These are phyloP conservation scores for Babyrousa celebensis DNA, from an alignment of 2,797 vertebrate species.

Conservation along the genomic window DNA sequence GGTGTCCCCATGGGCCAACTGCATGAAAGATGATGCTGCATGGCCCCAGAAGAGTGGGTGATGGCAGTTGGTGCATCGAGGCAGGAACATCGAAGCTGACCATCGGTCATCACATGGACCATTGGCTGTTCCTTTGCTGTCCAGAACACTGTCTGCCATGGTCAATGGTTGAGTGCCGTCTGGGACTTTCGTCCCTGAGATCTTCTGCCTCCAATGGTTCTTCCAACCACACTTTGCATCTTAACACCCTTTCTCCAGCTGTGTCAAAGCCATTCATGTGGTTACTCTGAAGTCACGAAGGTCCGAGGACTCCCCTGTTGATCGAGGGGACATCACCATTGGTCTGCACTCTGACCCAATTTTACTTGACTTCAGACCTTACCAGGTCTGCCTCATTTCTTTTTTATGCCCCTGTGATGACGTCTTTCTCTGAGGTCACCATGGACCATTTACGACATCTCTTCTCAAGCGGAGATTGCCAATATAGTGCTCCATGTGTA, in stretches of 20 bases:
- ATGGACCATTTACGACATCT: not conserved
- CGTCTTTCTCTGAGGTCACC: not conserved
- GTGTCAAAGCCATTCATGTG: too few relatives aligned
- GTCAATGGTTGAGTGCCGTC: fast-evolving
- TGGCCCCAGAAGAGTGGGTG: not conserved
- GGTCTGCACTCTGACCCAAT: not conserved
- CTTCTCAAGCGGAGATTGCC: not conserved
- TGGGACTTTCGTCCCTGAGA: not conserved
- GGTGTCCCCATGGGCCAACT: not conserved
- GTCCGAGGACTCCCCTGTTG: not conserved
- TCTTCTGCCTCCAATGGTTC: not conserved
- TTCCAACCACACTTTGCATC: not conserved
- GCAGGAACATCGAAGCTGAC: not conserved
- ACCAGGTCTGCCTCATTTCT: not conserved
- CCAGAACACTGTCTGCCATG: not conserved
- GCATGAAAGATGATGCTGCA: fast-evolving
- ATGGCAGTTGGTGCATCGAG: not conserved
- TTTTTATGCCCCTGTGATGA: not conserved
- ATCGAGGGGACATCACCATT: not conserved
- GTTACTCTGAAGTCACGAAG: too few relatives aligned
- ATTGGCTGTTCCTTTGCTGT: not conserved
- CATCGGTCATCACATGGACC: fast-evolving
- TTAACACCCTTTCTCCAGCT: not conserved
- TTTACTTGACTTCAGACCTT: not conserved
- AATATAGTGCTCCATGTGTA: fast-evolving